Conservation (phyloP, 2,888 invertebrate genomes). For the Trissolcus brochymenae region DNA sequence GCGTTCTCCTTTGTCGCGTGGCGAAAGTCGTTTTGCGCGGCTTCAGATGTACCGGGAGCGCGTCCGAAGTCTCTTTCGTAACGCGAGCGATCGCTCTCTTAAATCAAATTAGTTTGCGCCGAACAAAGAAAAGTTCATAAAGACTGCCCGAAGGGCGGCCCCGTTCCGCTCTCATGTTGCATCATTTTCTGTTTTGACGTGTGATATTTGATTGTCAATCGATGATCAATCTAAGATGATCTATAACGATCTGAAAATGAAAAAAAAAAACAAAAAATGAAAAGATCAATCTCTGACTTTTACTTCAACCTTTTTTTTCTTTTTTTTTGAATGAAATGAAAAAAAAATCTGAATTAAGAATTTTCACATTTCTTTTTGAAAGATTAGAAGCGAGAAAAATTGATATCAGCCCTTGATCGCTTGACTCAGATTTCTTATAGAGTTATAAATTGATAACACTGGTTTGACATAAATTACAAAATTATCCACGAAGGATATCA, state of each 20-base stretch:
- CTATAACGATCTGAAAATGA: not conserved
- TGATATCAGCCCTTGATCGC: too few species aligned
- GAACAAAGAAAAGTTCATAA: constrained; percentile 34
- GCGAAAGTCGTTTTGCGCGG: constrained; percentile 59
- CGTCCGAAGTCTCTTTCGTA: constrained; percentile 49
- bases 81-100: constrained; percentile 27
- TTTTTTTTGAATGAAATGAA: too few species aligned
- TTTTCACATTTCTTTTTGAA: too few species aligned
- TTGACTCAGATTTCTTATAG: not conserved
- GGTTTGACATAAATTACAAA: too few species aligned
- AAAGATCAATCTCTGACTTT: not conserved
- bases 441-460: too few species aligned
- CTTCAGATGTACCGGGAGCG: constrained; percentile 36
- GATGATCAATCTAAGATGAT: too few species aligned
- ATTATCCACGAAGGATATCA: too few species aligned
- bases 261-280: not conserved
- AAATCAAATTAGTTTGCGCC: constrained; percentile 39
- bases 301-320: too few species aligned
- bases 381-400: too few species aligned
- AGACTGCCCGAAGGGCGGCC: constrained; percentile 9
- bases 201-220: too few species aligned
- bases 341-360: too few species aligned
- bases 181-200: constrained; percentile 6
- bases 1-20: constrained; percentile 62
- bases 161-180: constrained; percentile 1